These are phyloP conservation scores for Phyllostomus discolor DNA, from an alignment of 2,113 vertebrate species.

Conservation along the genomic window DNA sequence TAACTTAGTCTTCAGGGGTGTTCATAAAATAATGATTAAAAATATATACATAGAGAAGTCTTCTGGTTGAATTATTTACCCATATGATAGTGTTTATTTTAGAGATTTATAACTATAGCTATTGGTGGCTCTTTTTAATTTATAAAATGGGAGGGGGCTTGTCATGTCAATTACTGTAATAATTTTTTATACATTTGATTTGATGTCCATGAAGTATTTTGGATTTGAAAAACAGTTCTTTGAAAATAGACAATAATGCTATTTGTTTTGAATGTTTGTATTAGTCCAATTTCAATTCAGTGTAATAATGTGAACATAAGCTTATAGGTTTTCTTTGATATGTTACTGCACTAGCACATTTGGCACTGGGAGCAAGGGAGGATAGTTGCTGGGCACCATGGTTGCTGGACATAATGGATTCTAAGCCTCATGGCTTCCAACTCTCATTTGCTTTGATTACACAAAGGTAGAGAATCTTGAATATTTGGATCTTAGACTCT, in stretches of 20 bases:
- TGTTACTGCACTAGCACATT: background rate
- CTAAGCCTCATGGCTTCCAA: background rate
- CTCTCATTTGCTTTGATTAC: slow-evolving; percentile 33
- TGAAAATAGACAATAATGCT: background rate
- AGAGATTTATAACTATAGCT: background rate
- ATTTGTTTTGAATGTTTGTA: slow-evolving; percentile 25
- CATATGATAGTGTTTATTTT: slow-evolving; percentile 8
- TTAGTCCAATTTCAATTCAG: slow-evolving; percentile 10
- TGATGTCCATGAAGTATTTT: background rate
- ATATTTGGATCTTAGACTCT: background rate
- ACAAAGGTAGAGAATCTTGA: background rate
- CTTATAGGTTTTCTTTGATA: background rate
- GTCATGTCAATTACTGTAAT: background rate
- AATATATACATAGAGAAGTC: background rate
- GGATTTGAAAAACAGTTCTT: slow-evolving; percentile 4
- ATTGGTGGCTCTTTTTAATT: background rate
- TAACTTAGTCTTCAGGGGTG: background rate
- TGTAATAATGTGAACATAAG: background rate
- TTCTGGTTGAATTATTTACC: slow-evolving; percentile 5
- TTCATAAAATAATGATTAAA: slow-evolving; percentile 22
- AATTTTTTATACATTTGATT: background rate
- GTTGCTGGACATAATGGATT: background rate
- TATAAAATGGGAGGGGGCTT: background rate
- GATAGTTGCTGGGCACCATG: background rate
- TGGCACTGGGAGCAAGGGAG: background rate